Evolutionary conservation across 2,113 vertebrate species (phyloP), one percentile per base, ranked within the genome.

Genomic region (Physeter macrocephalus): DNA sequence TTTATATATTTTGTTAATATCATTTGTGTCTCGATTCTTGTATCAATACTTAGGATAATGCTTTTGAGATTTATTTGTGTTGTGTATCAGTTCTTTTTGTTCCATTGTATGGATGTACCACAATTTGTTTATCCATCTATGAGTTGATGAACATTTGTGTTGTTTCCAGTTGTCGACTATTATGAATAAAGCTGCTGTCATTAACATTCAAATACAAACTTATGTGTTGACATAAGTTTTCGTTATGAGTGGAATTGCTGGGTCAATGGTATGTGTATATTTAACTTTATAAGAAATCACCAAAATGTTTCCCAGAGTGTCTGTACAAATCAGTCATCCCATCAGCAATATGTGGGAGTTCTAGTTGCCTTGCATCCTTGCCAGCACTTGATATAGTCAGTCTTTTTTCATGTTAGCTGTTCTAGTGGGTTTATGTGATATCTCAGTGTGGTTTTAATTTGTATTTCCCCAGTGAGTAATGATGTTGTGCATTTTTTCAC

Each of bases 181-280:
- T 75, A 52, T 52, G 41, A 94, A 59, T 94, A 87, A 83, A 74
- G 59, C 29, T 80, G 29, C 54, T 78, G 0, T 94, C 74, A 92
- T 17, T 66, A 34, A 72, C 41, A 69, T 77, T 74, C 20, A 88
- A 61, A 62, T 88, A 46, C 82, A 94, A 11, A 27, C 39, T 86
- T 89, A 72, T 54, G 69, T 88, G 46, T 78, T 96, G 92, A 92
- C 23, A 2, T 57, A 94, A 90, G 14, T 86, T 92, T 95, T 92
- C 27, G 59, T 94, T 92, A 92, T 36, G 91, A 94, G 52, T 94
- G 52, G 59, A 90, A 71, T 95, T 95, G 43, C 67, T 94, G 36
- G 41, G 84, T 96, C 74, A 69, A 31, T 62, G 90, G 27, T 71
- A 64, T 84, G 61, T 95, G 36, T 93, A 41, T 96, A 46, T 62